Conservation (phyloP, 2,888 invertebrate species). For the Miltochrista miniata region DNA sequence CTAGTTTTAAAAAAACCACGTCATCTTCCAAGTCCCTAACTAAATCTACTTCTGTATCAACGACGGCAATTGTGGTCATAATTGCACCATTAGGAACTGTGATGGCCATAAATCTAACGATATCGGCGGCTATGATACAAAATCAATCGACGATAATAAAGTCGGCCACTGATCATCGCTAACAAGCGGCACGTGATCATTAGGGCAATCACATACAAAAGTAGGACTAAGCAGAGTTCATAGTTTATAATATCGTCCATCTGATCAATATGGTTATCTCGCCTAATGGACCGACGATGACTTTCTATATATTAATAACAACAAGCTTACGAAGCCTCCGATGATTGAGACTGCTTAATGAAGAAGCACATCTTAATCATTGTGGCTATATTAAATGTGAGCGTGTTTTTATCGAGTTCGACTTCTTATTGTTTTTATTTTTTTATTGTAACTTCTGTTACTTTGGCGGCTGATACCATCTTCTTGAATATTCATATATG, state of each 20-base stretch:
- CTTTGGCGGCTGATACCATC: constrained; percentile 40
- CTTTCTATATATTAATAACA: constrained; percentile 83
- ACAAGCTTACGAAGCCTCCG: constrained; percentile 61
- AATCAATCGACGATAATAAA: constrained; percentile 66
- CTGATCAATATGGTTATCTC: constrained; percentile 77
- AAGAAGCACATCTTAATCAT: constrained; percentile 74
- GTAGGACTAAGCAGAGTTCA: constrained; percentile 50
- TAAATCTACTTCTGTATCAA: constrained; percentile 39
- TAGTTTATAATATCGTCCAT: constrained; percentile 58
- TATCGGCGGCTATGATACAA: constrained; percentile 58
- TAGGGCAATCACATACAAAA: constrained; percentile 73
- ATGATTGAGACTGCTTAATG: constrained; percentile 75
- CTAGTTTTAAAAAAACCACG: neutral
- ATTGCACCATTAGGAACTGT: constrained; percentile 69
- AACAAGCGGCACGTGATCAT: constrained; percentile 80
- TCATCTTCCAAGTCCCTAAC: constrained; percentile 24
- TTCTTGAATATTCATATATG: constrained; percentile 22
- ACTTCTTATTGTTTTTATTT: constrained; percentile 50
- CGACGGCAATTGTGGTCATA: constrained; percentile 56
- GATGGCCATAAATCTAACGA: constrained; percentile 71
- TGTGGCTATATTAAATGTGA: constrained; percentile 52
- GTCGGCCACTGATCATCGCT: constrained; percentile 67
- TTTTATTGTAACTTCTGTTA: constrained; percentile 51
- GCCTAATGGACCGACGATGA: constrained; percentile 78
- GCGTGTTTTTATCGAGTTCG: constrained; percentile 58